Evolutionary conservation across 2,888 invertebrate species (phyloP).

Genomic region (Morinoia aosen): DNA sequence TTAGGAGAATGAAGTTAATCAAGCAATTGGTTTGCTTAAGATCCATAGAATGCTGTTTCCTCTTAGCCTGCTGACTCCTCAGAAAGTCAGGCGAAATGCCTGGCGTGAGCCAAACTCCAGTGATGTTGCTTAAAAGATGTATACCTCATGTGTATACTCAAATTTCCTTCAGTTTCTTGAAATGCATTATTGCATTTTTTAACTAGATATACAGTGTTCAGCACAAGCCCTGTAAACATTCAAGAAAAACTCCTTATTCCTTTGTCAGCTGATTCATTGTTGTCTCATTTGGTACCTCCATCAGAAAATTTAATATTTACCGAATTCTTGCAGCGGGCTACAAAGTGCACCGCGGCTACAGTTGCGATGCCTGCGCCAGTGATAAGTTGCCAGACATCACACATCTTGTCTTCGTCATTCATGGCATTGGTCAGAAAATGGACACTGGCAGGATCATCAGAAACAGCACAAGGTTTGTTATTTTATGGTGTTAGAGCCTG

Average conservation of each 20-base stretch:
- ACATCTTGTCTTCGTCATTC: slow-evolving; percentile 81
- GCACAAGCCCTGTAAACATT: not conserved
- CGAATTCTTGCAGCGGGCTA: slow-evolving; percentile 73
- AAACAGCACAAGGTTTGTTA: slow-evolving; percentile 74
- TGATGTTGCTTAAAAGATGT: not conserved
- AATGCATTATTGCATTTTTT: not conserved
- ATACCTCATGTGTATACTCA: not conserved
- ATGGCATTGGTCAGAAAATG: slow-evolving; percentile 82
- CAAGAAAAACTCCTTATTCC: not conserved
- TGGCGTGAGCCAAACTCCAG: not conserved
- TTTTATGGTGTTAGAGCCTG: too few species aligned
- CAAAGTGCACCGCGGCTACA: slow-evolving; percentile 76
- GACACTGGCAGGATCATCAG: slow-evolving; percentile 78
- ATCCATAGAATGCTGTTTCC: not conserved
- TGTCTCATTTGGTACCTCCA: not conserved
- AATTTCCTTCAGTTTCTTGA: not conserved
- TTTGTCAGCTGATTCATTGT: not conserved
- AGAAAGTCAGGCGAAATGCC: too few species aligned
- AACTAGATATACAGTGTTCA: not conserved
- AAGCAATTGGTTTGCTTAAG: not conserved
- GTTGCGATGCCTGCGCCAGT: slow-evolving; percentile 74
- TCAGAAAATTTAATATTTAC: not conserved
- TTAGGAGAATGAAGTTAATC: not conserved
- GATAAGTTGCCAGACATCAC: slow-evolving; percentile 79
- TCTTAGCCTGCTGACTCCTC: not conserved